Evolutionary conservation across 2,888 invertebrate genomes (phyloP).

Genomic region (Dolomedes plantarius): DNA sequence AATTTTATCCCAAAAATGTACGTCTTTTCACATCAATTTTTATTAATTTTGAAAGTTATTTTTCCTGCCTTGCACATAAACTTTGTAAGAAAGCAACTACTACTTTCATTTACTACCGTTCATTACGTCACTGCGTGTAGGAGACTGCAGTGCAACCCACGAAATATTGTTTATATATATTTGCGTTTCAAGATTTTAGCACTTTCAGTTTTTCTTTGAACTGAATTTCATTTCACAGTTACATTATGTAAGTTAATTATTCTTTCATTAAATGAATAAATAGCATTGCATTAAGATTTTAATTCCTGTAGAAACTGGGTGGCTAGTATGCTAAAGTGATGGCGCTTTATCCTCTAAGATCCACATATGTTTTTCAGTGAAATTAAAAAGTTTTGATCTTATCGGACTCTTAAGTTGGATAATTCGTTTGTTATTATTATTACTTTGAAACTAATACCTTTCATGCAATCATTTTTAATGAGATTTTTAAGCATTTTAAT

Average conservation of each 20-base stretch:
- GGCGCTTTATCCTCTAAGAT: background rate
- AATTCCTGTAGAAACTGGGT: background rate
- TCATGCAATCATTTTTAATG: too few species aligned
- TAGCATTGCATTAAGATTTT: background rate
- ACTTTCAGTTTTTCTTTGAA: background rate
- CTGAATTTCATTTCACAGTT: background rate
- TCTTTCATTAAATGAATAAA: background rate
- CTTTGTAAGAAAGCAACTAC: slow-evolving; percentile 32
- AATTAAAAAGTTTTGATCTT: background rate
- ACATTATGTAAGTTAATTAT: background rate
- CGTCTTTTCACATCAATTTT: too few species aligned
- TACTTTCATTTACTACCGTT: slow-evolving; percentile 60
- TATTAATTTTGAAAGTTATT: too few species aligned
- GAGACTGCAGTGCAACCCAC: slow-evolving; percentile 61
- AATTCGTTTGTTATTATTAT: too few species aligned
- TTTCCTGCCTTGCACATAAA: too few species aligned
- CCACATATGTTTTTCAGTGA: background rate
- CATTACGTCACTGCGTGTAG: slow-evolving; percentile 69
- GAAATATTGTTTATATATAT: background rate
- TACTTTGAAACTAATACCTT: too few species aligned
- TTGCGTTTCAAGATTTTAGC: background rate
- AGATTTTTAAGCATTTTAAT: too few species aligned
- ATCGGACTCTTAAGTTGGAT: too few species aligned
- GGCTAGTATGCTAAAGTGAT: background rate
- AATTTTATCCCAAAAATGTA: too few species aligned